phyloP scores from a whole-genome alignment of 2,797 vertebrate species.

The Enteromius paludinosus region DNA sequence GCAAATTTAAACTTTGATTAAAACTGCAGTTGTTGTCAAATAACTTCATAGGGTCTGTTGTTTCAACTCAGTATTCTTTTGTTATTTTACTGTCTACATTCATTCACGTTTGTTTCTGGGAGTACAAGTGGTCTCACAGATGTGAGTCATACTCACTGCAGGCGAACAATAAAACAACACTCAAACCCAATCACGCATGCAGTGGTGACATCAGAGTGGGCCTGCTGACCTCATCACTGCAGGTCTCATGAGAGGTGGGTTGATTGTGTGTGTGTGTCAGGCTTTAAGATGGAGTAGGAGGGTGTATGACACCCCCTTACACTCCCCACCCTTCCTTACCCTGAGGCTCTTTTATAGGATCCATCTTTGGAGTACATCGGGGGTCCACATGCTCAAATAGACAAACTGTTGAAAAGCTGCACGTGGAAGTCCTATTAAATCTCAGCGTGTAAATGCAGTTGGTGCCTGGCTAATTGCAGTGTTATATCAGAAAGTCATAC shows the following conservation, averaged over 20 bases:
- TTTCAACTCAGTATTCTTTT: background rate
- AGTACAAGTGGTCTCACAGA: slow-evolving; percentile 14
- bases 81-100: background rate
- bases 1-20: background rate
- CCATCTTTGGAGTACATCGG: background rate
- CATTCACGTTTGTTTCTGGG: background rate
- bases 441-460: background rate
- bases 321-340: background rate
- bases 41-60: background rate
- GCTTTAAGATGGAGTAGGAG: slow-evolving; percentile 1
- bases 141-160: slow-evolving; percentile 55
- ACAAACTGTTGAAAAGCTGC: background rate
- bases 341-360: background rate
- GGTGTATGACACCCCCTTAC: background rate
- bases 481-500: background rate
- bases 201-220: slow-evolving; percentile 55
- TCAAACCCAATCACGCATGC: slow-evolving; percentile 31
- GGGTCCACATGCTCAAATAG: background rate
- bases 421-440: slow-evolving; percentile 4
- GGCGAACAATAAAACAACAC: slow-evolving; percentile 30
- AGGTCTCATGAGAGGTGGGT: slow-evolving; percentile 28
- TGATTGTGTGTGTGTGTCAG: slow-evolving; percentile 25
- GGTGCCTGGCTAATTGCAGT: slow-evolving; percentile 10
- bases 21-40: background rate
- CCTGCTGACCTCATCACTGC: slow-evolving; percentile 51